Evolutionary conservation across 2,888 invertebrate genomes (phyloP).

Genomic region (Drosophila meridionalis): DNA sequence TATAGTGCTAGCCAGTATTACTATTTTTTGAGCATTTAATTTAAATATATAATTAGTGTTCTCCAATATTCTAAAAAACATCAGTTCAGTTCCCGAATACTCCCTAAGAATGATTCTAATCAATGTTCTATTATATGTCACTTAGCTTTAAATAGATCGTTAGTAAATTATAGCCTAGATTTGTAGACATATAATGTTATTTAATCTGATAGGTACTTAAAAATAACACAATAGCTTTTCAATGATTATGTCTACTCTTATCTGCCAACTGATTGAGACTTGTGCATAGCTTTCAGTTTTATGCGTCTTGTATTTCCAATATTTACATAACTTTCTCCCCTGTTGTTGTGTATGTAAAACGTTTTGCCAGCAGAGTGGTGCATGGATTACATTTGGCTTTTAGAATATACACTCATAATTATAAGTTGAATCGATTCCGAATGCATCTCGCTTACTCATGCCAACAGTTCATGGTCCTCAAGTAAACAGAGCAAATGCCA

Average conservation of each 20-base stretch:
- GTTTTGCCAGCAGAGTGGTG: slow-evolving; percentile 71
- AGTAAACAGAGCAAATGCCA: slow-evolving; percentile 36
- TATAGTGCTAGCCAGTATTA: no score
- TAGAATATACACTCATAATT: slow-evolving; percentile 56
- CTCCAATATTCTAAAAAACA: not conserved
- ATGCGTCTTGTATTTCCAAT: slow-evolving; percentile 52
- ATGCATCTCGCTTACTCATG: slow-evolving; percentile 42
- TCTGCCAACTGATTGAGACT: slow-evolving; percentile 41
- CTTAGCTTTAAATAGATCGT: not conserved
- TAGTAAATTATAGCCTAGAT: not conserved
- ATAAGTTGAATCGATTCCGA: slow-evolving; percentile 30
- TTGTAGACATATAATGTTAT: not conserved
- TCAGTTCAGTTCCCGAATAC: not conserved
- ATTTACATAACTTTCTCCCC: slow-evolving; percentile 35
- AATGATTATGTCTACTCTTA: not conserved
- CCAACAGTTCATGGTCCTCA: slow-evolving; percentile 31
- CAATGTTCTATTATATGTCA: not conserved
- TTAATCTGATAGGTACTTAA: not conserved
- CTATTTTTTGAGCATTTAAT: not conserved
- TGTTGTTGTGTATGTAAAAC: slow-evolving; percentile 71
- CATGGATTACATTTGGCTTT: slow-evolving; percentile 75
- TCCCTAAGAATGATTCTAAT: not conserved
- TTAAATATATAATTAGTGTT: no score
- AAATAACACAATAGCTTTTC: not conserved
- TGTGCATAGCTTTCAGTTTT: slow-evolving; percentile 54